Evolutionary conservation across 2,113 vertebrate genomes (phyloP).

Genomic region (Sylvietta virens): DNA sequence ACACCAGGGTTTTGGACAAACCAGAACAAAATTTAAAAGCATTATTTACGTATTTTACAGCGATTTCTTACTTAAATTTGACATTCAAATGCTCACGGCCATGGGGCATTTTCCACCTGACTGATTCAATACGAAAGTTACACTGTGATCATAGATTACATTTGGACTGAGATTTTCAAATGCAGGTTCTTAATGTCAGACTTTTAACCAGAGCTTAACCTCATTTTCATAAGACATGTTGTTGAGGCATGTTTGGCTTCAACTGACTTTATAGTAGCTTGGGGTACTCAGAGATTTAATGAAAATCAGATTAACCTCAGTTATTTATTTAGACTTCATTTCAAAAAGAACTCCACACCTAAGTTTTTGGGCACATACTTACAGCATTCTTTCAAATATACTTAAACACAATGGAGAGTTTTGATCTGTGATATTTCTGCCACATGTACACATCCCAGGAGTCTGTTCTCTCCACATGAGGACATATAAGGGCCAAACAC

Average conservation of each 20-base stretch:
- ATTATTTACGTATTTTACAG: background rate
- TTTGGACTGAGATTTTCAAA: background rate
- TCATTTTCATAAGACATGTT: constrained; percentile 1
- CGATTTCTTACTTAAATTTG: constrained; percentile 13
- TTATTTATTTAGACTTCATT: background rate
- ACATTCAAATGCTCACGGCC: background rate
- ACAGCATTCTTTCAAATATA: background rate
- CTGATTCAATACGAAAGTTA: background rate
- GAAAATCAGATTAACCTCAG: constrained; percentile 26
- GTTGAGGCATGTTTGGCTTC: constrained; percentile 10
- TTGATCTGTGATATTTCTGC: background rate
- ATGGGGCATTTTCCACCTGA: background rate
- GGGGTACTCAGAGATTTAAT: background rate
- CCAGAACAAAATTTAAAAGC: background rate
- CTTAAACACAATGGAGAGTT: background rate
- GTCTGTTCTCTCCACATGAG: background rate
- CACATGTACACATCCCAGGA: accelerated
- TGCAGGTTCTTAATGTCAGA: background rate
- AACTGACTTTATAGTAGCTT: background rate
- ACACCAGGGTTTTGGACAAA: background rate
- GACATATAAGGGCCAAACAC: background rate
- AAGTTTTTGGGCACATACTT: background rate
- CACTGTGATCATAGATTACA: background rate
- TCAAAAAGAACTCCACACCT: background rate
- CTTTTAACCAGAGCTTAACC: background rate